Base-by-base conservation (phyloP, 2,888 invertebrate species). In the Brachypalpus laphriformis region DNA sequence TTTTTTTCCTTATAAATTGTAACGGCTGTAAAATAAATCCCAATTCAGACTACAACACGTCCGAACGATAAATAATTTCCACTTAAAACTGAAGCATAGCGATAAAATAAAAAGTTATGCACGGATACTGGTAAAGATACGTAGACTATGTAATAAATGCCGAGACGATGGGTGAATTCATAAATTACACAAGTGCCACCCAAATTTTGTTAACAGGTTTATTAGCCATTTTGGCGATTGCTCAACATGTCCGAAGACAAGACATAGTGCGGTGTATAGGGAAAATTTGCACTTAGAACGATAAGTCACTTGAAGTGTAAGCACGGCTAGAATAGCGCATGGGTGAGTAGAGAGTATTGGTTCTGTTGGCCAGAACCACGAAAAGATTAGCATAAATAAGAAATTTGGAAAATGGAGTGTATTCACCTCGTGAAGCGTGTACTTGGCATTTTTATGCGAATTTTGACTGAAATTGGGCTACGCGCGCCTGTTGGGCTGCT, bases 131-230 rank as follows among this genome's bases (percentile, higher is more conserved):
- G 25, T 18, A 16, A 63, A 28, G 7, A 56, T 14, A n/a, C 14
- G 49, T 3, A 45, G 56, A 42, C 20, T 59, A 9, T 47, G 37
- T 37, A 49, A 68, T 40, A 42, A 45, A 25, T 31, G 28, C 16
- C 9, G 59, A 20, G 74, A 56, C 74, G 31, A 34, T 70, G 56
- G 68, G 45, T 68, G 78, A 74, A 75, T 83, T 83, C 28, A 70
- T 75, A 83, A 78, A 75, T 70, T 37, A 49, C 6, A 37, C 74
- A 47, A 77, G 72, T 49, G 82, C 9, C 1, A 45, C 54, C 16
- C 61, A 54, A 51, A 78, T 74, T 75, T 65, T 70, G 68, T 83
- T 78, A 63, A 78, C 82, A 83, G 63, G 34, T 61, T 72, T 77
- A 61, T 82, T 66, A 56, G 51, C 72, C 34, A 83, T 78, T 74